Conservation (phyloP, 1,140 invertebrate species). For the Holcopasites calliopsidis region DNA sequence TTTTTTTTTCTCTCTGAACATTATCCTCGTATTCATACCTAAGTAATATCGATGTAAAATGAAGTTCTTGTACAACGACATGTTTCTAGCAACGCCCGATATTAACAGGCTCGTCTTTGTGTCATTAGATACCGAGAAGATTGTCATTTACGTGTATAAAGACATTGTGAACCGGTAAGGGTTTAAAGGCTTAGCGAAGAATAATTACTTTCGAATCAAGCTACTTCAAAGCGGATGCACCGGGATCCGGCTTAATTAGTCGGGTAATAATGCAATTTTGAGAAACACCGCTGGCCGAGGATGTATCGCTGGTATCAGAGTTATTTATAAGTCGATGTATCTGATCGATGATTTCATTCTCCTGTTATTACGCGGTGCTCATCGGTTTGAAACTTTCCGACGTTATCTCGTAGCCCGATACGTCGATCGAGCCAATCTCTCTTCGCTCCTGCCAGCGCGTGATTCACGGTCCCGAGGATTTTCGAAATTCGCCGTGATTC, state of each 20-base stretch:
- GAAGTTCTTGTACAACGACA: too few relatives aligned
- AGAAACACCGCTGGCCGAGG: background rate
- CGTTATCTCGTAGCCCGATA: background rate
- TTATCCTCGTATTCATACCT: too few relatives aligned
- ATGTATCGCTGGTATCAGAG: background rate
- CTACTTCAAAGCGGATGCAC: too few relatives aligned
- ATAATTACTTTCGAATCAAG: too few relatives aligned
- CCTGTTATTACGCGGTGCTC: background rate
- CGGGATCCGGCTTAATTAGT: background rate
- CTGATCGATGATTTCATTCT: conserved; percentile 30
- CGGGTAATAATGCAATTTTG: background rate
- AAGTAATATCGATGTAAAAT: too few relatives aligned
- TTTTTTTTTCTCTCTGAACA: background rate
- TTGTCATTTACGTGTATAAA: too few relatives aligned
- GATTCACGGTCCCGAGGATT: conserved; percentile 16
- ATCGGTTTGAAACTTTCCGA: background rate
- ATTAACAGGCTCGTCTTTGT: too few relatives aligned
- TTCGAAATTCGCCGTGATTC: conserved; percentile 16
- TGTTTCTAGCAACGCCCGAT: too few relatives aligned
- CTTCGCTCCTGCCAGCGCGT: background rate
- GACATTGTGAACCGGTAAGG: too few relatives aligned
- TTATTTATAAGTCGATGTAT: background rate
- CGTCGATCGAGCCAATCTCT: background rate
- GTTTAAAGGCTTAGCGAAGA: too few relatives aligned
- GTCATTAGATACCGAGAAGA: too few relatives aligned